Evolutionary conservation across 2,797 vertebrate genomes (phyloP).

Genomic region (Gymnothorax reevesii): DNA sequence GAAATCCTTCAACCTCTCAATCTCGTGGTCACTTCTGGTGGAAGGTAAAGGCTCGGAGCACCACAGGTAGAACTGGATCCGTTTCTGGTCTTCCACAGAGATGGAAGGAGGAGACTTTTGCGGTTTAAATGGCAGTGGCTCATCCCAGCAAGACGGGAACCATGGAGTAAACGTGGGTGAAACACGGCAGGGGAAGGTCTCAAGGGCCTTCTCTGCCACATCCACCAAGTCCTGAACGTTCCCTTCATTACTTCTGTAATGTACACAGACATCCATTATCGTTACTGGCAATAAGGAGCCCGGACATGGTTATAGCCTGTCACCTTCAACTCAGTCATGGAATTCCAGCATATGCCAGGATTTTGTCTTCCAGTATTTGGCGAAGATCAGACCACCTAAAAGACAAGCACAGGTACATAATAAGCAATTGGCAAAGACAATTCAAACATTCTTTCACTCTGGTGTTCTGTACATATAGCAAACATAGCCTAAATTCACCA

Average conservation of each 20-base stretch:
- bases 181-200: slow-evolving; percentile 75
- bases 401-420: not conserved
- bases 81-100: slow-evolving; percentile 59
- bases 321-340: not conserved
- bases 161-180: slow-evolving; percentile 80
- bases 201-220: slow-evolving; percentile 75
- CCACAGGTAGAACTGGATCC: slow-evolving; percentile 49
- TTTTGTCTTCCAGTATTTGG: not conserved
- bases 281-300: no score
- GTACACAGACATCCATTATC: slow-evolving; percentile 83
- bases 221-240: slow-evolving; percentile 65
- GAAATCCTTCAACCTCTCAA: slow-evolving; percentile 68
- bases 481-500: not conserved
- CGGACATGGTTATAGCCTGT: not conserved
- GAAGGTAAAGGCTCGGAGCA: slow-evolving; percentile 46
- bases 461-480: not conserved
- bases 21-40: slow-evolving; percentile 61
- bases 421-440: not conserved
- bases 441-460: not conserved
- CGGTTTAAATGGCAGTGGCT: slow-evolving; percentile 79
- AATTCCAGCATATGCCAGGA: not conserved
- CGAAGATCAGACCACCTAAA: not conserved
- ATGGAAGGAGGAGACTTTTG: slow-evolving; percentile 76
- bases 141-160: slow-evolving; percentile 70
- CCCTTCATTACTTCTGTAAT: slow-evolving; percentile 71